phyloP scores from a whole-genome alignment of 2,797 vertebrate species.

The Tokudaia muenninki region DNA sequence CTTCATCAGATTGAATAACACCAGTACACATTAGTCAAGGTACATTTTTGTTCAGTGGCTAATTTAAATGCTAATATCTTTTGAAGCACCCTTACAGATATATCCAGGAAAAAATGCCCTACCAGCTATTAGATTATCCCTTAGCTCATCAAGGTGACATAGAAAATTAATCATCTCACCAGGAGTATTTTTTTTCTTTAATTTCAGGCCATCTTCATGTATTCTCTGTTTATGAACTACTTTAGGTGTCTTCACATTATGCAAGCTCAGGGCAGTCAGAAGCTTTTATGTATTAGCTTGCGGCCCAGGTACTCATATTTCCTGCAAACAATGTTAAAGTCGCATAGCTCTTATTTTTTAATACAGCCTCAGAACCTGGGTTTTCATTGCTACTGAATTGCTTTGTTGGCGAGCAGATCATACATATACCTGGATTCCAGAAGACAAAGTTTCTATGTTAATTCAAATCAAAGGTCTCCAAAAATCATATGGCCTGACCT shows the following conservation, averaged over 20 bases:
- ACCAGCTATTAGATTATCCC: neutral
- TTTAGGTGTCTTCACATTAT: neutral
- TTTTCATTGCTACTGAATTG: neutral
- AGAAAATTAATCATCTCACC: neutral
- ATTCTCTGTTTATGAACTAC: neutral
- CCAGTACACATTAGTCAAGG: neutral
- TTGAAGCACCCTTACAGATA: neutral
- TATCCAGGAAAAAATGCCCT: neutral
- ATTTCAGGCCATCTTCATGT: neutral
- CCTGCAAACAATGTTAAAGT: neutral
- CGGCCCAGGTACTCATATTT: neutral
- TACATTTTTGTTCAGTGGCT: neutral
- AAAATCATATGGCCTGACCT: neutral
- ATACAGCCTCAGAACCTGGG: neutral
- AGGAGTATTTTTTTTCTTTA: neutral
- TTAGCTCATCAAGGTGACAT: neutral
- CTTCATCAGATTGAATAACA: neutral
- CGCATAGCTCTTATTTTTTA: neutral
- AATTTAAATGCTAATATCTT: constrained; percentile 5
- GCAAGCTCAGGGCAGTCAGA: neutral
- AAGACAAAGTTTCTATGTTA: neutral
- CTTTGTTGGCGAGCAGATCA: neutral
- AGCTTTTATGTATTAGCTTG: neutral
- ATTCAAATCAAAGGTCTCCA: neutral
- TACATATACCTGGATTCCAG: neutral